A percentile compares a stretch with the other conserved stretches of the same genome.
Conservation (phyloP, 53 echinoderm and acorn worm genomes). For the Actinopyga echinites region DNA sequence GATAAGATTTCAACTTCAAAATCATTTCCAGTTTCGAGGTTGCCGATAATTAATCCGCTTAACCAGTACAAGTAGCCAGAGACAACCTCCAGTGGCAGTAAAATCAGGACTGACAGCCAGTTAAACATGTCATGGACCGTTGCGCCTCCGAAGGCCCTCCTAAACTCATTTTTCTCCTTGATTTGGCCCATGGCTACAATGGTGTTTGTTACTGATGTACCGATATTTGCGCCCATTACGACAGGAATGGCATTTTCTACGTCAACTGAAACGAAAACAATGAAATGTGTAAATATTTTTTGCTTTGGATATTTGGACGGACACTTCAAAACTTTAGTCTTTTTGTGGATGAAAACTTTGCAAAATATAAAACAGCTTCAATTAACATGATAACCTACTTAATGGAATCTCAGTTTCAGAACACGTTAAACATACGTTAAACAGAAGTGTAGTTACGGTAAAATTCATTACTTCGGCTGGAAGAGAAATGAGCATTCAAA, state of each 20-base stretch:
- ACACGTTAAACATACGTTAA: too few species aligned
- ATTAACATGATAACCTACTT: too few species aligned
- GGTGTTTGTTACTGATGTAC: conserved; percentile 88
- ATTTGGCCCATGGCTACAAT: conserved; percentile 81
- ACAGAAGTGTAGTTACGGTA: too few species aligned
- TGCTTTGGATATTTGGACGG: too few species aligned
- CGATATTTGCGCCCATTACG: conserved; percentile 93
- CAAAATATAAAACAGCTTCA: too few species aligned
- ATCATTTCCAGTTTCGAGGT: conserved; percentile 46
- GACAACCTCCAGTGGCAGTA: conserved; percentile 75
- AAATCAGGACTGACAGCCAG: conserved; percentile 74
- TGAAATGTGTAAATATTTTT: too few species aligned
- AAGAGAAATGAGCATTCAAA: too few species aligned
- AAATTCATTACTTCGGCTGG: too few species aligned
- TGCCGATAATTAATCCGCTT: conserved; percentile 50
- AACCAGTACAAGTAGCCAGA: conserved; percentile 60
- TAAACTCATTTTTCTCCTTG: conserved; percentile 72
- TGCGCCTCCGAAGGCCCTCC: conserved; percentile 87
- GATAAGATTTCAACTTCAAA: conserved; percentile 72
- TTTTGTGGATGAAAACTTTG: too few species aligned
- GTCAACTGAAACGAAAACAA: conserved; percentile 39
- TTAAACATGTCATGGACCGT: conserved; percentile 93
- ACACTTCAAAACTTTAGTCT: too few species aligned
- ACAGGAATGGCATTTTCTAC: conserved; percentile 83
- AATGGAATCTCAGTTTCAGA: too few species aligned